A percentile compares a stretch with the other conserved stretches of the same genome.
Evolutionary conservation across 2,113 vertebrate species (phyloP).

Genomic region (Xerus inauris): DNA sequence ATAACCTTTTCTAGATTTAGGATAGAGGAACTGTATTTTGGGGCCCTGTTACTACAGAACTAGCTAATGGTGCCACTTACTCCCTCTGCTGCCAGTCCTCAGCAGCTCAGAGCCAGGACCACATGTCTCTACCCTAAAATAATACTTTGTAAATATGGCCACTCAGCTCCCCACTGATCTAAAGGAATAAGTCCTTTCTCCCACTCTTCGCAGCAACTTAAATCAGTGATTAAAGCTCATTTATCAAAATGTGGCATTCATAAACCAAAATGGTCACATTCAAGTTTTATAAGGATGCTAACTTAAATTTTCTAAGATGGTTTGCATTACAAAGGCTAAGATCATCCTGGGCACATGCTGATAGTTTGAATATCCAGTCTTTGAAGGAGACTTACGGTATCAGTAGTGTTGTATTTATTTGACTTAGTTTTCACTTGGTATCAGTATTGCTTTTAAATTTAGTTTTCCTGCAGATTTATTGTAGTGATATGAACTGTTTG

Average conservation of each 20-base stretch:
- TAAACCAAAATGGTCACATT: neutral
- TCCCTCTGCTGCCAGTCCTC: neutral
- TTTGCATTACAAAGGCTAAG: neutral
- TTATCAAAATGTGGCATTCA: neutral
- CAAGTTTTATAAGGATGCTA: neutral
- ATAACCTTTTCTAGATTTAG: neutral
- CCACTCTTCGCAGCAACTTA: neutral
- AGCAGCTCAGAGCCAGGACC: neutral
- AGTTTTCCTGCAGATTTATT: neutral
- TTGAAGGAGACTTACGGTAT: neutral
- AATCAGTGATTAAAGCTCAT: neutral
- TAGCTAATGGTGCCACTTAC: neutral
- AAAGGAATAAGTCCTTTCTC: neutral
- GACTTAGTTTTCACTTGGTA: neutral
- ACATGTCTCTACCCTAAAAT: neutral
- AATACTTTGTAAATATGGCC: neutral
- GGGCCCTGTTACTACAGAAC: neutral
- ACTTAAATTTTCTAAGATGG: neutral
- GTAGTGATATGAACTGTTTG: neutral
- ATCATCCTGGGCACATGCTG: neutral
- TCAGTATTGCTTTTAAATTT: neutral
- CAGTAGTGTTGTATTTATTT: neutral
- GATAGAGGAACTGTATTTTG: neutral
- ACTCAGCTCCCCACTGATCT: neutral
- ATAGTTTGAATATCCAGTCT: neutral